Percentiles rank a stretch among this genome's conserved stretches.
These are phyloP conservation scores for Agriopis marginaria DNA, from an alignment of 2,888 invertebrate genomes.

Conservation along the genomic window DNA sequence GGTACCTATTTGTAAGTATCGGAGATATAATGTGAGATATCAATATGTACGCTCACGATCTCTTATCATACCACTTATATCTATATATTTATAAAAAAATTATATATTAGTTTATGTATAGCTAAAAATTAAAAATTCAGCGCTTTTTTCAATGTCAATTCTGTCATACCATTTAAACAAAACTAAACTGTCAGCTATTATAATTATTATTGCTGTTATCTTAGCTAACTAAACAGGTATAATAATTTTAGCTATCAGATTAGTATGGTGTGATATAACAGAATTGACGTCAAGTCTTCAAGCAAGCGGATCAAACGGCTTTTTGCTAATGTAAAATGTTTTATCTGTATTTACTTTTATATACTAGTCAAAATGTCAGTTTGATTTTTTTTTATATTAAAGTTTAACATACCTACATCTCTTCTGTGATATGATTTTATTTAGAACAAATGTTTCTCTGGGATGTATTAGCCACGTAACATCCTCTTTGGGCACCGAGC, in stretches of 20 bases:
- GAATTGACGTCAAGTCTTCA: slow-evolving; percentile 22
- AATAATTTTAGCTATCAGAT: slow-evolving; percentile 3
- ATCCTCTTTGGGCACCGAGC: slow-evolving; percentile 62
- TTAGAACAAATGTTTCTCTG: slow-evolving; percentile 72
- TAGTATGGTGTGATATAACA: not conserved
- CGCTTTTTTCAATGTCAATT: not conserved
- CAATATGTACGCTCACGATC: slow-evolving; percentile 19
- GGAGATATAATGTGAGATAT: slow-evolving; percentile 27
- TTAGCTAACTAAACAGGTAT: too few relatives aligned
- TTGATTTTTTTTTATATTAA: slow-evolving; percentile 59
- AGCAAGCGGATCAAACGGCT: slow-evolving; percentile 41
- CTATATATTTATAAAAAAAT: slow-evolving; percentile 14
- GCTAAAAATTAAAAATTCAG: slow-evolving; percentile 14
- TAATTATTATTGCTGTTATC: not conserved
- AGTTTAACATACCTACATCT: slow-evolving; percentile 61
- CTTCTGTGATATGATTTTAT: slow-evolving; percentile 79
- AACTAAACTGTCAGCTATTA: not conserved
- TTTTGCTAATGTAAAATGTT: slow-evolving; percentile 44
- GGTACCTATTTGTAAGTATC: slow-evolving; percentile 51
- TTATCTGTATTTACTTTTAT: slow-evolving; percentile 35
- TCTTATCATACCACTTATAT: slow-evolving; percentile 27
- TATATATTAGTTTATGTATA: slow-evolving; percentile 28
- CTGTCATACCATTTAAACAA: not conserved
- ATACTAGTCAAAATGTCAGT: slow-evolving; percentile 79
- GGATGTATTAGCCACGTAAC: slow-evolving; percentile 76